Evolutionary conservation across 1,140 invertebrate genomes (phyloP), one percentile per base, ranked within the genome.

Genomic region (Parapsyche elsis): DNA sequence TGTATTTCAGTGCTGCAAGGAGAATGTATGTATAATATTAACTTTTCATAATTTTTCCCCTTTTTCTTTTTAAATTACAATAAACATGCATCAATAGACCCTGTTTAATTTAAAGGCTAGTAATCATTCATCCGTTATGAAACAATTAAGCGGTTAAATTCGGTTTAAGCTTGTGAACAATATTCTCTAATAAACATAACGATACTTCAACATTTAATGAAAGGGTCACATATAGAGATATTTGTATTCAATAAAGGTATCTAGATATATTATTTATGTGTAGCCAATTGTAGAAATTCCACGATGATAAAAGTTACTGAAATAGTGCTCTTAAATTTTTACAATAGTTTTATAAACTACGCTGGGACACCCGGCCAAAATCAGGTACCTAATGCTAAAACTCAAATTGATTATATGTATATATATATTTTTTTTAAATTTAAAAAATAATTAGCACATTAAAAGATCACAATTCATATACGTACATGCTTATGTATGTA

Each of bases 41-140:
- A 14, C 16, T 53, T 53, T 16, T 53, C 49, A 16, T 53, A 14
- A 53, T 53, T 26, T 67, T 67, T 67, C 64, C 12, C 24, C 12
- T 26, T 30, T 26, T 26, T 23, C 5, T 38, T 73, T 75, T 75
- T 74, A 49, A 74, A 49, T 74, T 57, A 75, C 73, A 75, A 57
- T 57, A 75, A 57, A 57, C 73, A 57, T 53, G 73, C 78, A 77
- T 78, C 67, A 76, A 64, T 77, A 82, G 81, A 82, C 81, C 81
- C 81, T 82, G 81, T 82, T 82, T 82, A 79, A 78, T 67, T 82
- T 80, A 82, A 82, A 82, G 81, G 81, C 81, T 82, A 82, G 70
- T 82, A 78, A 81, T 80, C 71, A 79, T 81, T 61, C 76, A 76
- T 49, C 30, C 30, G 30, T 78, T 64, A 76, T 81, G 57, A 81